A percentile compares a stretch with the other conserved stretches of the same genome.
phyloP scores from a whole-genome alignment of 2,797 vertebrate species.

The Microctenopoma steveboyesi region DNA sequence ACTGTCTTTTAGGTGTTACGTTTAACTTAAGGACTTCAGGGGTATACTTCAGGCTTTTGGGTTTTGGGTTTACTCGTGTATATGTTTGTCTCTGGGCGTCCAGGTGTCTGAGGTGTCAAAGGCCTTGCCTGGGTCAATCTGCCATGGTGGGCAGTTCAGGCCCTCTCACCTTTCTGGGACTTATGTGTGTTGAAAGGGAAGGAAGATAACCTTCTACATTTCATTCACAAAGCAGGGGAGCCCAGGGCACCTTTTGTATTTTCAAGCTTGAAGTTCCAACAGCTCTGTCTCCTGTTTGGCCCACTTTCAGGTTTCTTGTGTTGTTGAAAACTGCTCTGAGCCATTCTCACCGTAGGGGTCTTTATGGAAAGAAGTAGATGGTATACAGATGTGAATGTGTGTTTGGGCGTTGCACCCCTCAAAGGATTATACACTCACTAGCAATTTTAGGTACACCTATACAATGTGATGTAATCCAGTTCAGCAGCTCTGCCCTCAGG shows the following conservation, averaged over 20 bases:
- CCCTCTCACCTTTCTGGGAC: conserved; percentile 42
- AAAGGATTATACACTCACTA: conserved; percentile 36
- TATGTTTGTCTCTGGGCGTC: conserved; percentile 38
- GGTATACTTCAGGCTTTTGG: conserved; percentile 5
- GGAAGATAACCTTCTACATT: conserved; percentile 59
- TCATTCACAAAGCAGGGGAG: conserved; percentile 43
- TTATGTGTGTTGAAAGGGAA: conserved; percentile 50
- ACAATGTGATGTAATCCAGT: too few species aligned
- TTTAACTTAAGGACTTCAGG: conserved; percentile 11
- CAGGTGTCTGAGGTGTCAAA: conserved; percentile 59
- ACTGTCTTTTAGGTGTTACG: conserved; percentile 19
- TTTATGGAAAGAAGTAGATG: conserved; percentile 72
- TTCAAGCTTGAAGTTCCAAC: conserved; percentile 34
- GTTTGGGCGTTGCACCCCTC: conserved; percentile 50
- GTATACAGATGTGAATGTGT: conserved; percentile 79
- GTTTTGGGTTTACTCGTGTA: conserved; percentile 10
- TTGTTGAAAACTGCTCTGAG: conserved; percentile 60
- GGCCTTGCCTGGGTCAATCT: conserved; percentile 24
- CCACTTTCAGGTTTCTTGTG: conserved; percentile 42
- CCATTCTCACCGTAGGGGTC: conserved; percentile 70
- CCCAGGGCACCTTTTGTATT: conserved; percentile 46
- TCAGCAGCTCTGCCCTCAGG: too few species aligned
- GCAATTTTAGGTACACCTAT: too few species aligned
- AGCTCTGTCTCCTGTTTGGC: conserved; percentile 53
- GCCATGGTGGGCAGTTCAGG: conserved; percentile 31